Percentiles rank a stretch among this genome's conserved stretches.
Conservation (phyloP, 2,113 vertebrate genomes). For the Malaclemys terrapin region DNA sequence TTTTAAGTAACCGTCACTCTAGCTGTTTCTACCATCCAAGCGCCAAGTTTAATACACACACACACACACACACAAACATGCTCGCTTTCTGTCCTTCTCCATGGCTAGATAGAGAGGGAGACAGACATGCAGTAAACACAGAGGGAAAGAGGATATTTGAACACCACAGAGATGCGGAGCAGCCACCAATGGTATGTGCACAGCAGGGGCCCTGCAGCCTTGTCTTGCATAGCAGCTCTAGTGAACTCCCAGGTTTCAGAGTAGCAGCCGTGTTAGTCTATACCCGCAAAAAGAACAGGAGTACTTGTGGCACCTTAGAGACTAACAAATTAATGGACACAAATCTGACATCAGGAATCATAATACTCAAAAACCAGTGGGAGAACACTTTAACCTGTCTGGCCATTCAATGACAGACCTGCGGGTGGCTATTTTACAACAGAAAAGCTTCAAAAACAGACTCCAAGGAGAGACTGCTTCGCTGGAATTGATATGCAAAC, state of each 20-base stretch:
- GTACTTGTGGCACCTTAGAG: too few relatives aligned
- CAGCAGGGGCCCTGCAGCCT: neutral
- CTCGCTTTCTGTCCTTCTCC: neutral
- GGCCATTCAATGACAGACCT: too few relatives aligned
- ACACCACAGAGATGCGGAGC: neutral
- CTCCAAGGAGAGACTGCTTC: too few relatives aligned
- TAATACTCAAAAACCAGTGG: too few relatives aligned
- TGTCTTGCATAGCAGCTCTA: fast-evolving
- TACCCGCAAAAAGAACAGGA: too few relatives aligned
- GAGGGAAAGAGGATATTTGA: neutral
- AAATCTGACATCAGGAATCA: too few relatives aligned
- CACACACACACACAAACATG: neutral
- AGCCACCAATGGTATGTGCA: fast-evolving
- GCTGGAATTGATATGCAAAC: too few relatives aligned
- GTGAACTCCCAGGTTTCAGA: neutral
- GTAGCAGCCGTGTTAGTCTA: too few relatives aligned
- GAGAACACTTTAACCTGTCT: too few relatives aligned
- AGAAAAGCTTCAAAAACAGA: too few relatives aligned
- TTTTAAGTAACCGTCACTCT: fast-evolving
- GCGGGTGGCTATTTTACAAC: too few relatives aligned
- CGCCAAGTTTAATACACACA: neutral
- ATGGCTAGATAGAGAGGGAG: neutral
- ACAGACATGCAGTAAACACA: neutral
- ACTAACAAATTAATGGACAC: too few relatives aligned
- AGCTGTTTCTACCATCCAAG: neutral